Evolutionary conservation across 2,113 vertebrate species (phyloP), one percentile per base, ranked within the genome.

Genomic region (Eretmochelys imbricata): DNA sequence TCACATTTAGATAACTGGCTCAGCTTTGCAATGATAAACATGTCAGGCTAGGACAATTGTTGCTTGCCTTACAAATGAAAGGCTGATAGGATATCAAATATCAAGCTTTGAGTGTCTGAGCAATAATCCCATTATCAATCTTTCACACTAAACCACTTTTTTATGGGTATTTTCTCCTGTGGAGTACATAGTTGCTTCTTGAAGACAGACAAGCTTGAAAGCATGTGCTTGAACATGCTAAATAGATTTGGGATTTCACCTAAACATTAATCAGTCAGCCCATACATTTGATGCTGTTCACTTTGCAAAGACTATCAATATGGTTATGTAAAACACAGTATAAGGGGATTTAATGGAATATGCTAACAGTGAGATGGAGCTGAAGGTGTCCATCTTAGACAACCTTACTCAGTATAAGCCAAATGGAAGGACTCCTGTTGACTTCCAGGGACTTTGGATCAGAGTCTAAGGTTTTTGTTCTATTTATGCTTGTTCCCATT

Each of bases 51-150:
- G 12, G 93, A 62, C 84, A 81, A 65, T 35, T 79, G 88, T 80
- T 24, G 82, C 93, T 38, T 83, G 53, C 84, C 85, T 84, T 19
- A 3, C 1, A 4, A 49, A 35, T 1, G 82, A 54, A 31, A 31
- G 85, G 29, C n/a, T 49, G 92, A 76, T 69, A 87, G 91, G 93
- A 85, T 94, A 85, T 83, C 91, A 65, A n/a, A 22, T 42, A 62
- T 1, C 89, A 27, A 13, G 38, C 78, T 62, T 13, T 0, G 90
- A 85, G 29, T 53, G 88, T 89, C 92, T 29, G 54, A 62, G 94
- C 91, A 85, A 14, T 87, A 93, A 82, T 4, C 87, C 95, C 5
- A 1, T 78, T 84, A 72, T 72, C 95, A 78, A 6, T 62, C 88
- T 17, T 20, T 72, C 72, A 0, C 22, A 49, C 81, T 5, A 69